phyloP scores from a whole-genome alignment of 2,888 invertebrate species.

The Homarus gammarus region DNA sequence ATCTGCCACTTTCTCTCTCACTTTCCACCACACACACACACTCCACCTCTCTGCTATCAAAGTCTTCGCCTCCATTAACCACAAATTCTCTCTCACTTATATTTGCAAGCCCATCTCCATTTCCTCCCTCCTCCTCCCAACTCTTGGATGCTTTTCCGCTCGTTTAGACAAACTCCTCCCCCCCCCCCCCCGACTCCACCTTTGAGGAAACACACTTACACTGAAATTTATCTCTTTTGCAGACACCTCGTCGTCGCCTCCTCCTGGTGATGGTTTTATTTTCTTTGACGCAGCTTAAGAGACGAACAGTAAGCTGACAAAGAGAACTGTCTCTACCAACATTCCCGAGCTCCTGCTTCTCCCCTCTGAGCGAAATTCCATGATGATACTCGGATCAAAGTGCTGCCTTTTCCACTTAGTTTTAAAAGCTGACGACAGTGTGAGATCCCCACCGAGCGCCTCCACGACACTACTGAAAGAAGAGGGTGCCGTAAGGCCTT shows the following conservation, averaged over 20 bases:
- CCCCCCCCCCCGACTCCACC: not conserved
- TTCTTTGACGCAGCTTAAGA: conserved; percentile 19
- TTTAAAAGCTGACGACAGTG: conserved; percentile 1
- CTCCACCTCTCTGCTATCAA: not conserved
- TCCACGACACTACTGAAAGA: too few relatives aligned
- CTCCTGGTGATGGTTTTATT: conserved; percentile 16
- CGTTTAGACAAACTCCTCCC: not conserved
- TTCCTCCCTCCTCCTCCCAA: not conserved
- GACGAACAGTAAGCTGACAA: conserved; percentile 30
- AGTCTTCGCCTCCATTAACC: not conserved
- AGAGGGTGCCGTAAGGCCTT: not conserved
- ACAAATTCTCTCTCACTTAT: not conserved
- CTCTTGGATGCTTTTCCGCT: conserved; percentile 1
- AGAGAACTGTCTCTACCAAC: not conserved
- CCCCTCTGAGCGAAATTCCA: conserved; percentile 7
- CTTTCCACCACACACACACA: not conserved
- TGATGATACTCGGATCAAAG: conserved; percentile 24
- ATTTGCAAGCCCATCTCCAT: not conserved
- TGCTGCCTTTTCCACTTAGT: conserved; percentile 1
- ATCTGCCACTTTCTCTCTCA: too few relatives aligned
- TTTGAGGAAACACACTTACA: conserved; percentile 22
- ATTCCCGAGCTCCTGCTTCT: conserved; percentile 10
- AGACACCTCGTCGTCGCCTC: conserved; percentile 19
- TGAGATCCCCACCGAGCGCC: not conserved
- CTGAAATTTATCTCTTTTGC: conserved; percentile 12